Conservation (phyloP, 2,113 vertebrate species). For the Myotis brandtii region DNA sequence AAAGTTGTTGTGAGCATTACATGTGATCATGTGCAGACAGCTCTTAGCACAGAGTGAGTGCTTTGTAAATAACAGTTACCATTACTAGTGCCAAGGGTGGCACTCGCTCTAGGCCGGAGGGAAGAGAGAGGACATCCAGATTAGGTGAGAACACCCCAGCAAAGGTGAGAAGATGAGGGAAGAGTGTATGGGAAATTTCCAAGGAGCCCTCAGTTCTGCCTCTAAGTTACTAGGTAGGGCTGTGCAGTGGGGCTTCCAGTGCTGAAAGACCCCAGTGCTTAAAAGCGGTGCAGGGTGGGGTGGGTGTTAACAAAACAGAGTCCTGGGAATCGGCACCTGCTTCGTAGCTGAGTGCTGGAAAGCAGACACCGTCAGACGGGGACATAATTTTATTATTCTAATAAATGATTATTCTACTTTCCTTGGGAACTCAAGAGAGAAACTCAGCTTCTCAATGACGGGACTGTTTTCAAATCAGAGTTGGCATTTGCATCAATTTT, state of each 20-base stretch:
- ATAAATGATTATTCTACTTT: slow-evolving; percentile 71
- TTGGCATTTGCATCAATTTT: slow-evolving; percentile 70
- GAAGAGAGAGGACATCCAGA: background rate
- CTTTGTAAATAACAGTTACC: background rate
- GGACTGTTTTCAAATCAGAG: slow-evolving; percentile 71
- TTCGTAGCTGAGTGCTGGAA: background rate
- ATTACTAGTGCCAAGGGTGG: background rate
- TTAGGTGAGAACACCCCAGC: background rate
- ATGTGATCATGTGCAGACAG: background rate
- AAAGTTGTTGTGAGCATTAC: background rate
- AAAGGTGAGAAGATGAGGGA: background rate
- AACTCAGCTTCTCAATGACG: slow-evolving; percentile 56
- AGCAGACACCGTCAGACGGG: slow-evolving; percentile 25
- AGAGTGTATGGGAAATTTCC: no score
- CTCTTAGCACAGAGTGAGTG: background rate
- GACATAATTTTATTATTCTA: slow-evolving; percentile 70
- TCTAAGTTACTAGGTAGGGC: background rate
- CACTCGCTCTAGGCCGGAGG: background rate
- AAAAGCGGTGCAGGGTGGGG: no score
- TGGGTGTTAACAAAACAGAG: background rate
- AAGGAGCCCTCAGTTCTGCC: background rate
- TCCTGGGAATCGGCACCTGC: background rate
- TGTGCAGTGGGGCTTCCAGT: background rate
- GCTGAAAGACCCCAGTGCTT: background rate
- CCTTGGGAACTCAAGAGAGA: slow-evolving; percentile 61